A percentile compares a stretch with the other conserved stretches of the same genome.
Evolutionary conservation across 2,113 vertebrate genomes (phyloP).

Genomic region (Caretta caretta): DNA sequence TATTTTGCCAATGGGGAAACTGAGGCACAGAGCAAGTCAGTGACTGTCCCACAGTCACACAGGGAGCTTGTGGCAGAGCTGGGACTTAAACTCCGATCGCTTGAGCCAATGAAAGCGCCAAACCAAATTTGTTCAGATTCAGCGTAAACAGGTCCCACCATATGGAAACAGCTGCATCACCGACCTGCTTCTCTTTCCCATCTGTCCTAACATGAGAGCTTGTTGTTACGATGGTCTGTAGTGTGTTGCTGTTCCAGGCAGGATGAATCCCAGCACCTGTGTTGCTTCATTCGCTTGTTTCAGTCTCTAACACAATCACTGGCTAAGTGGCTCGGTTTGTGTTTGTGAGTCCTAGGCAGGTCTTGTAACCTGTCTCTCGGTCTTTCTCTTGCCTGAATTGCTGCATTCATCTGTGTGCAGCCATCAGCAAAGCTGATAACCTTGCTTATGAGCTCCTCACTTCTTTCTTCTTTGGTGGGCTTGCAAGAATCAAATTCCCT

Average conservation of each 20-base stretch:
- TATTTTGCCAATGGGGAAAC: not conserved
- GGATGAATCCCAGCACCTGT: not conserved
- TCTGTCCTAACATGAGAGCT: not conserved
- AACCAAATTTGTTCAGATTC: not conserved
- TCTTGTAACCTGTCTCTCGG: not conserved
- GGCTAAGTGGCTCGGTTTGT: not conserved
- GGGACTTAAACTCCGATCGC: not conserved
- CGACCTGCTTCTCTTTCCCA: slow-evolving; percentile 8
- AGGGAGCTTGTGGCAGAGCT: not conserved
- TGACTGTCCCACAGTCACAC: not conserved
- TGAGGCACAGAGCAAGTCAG: not conserved
- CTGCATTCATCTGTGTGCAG: not conserved
- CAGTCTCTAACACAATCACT: not conserved
- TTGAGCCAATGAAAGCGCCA: not conserved
- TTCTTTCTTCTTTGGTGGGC: not conserved
- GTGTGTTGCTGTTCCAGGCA: not conserved
- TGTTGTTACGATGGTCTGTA: not conserved
- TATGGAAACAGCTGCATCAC: slow-evolving; percentile 2
- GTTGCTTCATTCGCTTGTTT: not conserved
- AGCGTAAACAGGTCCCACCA: not conserved
- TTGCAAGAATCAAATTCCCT: not conserved
- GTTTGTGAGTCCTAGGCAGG: accelerated
- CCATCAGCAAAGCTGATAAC: not conserved
- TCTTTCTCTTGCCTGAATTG: not conserved
- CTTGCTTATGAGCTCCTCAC: not conserved